Percentiles rank a stretch among this genome's conserved stretches.
These are phyloP conservation scores for Triops longicaudatus DNA, from an alignment of 1,140 invertebrate species.

Conservation along the genomic window DNA sequence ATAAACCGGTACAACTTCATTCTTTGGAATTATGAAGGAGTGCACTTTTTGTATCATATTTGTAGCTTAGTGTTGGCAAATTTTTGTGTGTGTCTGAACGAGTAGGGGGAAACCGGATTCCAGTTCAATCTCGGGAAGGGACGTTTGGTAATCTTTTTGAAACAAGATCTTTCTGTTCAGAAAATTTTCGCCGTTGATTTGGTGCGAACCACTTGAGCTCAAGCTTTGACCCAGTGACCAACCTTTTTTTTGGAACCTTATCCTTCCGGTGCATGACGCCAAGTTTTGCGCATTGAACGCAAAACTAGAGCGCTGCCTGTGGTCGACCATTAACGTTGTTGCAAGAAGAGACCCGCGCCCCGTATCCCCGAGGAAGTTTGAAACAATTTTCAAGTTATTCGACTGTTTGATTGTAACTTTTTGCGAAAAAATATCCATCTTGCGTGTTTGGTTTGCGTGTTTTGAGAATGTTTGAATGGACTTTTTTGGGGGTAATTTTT, in stretches of 20 bases:
- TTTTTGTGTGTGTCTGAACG: neutral
- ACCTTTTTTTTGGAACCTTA: neutral
- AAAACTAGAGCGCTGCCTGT: neutral
- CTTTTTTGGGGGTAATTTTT: neutral
- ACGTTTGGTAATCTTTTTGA: neutral
- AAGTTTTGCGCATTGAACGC: neutral
- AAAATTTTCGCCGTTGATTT: neutral
- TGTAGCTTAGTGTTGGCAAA: neutral
- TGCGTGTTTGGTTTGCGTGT: neutral
- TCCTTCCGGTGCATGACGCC: neutral
- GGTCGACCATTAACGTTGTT: neutral
- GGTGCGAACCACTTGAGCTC: conserved; percentile 8
- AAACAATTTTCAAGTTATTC: neutral
- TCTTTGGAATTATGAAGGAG: neutral
- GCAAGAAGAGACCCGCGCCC: neutral
- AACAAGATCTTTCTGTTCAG: neutral
- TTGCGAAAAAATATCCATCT: neutral
- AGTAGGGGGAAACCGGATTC: neutral
- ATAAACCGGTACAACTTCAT: neutral
- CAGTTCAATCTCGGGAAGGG: neutral
- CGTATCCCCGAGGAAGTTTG: neutral
- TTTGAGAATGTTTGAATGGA: neutral
- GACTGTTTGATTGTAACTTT: neutral
- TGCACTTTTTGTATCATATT: neutral
- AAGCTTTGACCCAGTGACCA: neutral